Percentiles rank a stretch among this genome's conserved stretches.
These are phyloP conservation scores for Syngnathus acus DNA, from an alignment of 2,797 vertebrate genomes.

Conservation along the genomic window DNA sequence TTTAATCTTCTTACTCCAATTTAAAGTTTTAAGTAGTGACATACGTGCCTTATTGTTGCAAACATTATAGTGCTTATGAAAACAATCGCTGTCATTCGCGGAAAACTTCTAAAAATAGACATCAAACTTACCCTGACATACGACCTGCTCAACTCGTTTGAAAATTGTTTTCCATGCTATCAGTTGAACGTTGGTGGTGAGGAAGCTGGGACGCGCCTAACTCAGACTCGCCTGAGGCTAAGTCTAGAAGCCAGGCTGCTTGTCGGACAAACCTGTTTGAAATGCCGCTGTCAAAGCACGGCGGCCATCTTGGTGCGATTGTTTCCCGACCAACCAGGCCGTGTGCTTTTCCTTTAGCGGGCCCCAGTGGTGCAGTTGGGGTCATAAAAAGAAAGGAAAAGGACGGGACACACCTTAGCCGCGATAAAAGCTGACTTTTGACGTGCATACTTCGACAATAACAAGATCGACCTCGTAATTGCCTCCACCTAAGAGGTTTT, in stretches of 20 bases:
- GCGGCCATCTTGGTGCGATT: neutral
- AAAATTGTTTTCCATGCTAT: neutral
- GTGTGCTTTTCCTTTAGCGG: neutral
- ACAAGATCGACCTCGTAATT: neutral
- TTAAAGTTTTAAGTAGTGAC: neutral
- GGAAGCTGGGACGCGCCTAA: neutral
- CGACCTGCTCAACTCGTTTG: neutral
- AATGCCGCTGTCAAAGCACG: neutral
- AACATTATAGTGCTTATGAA: neutral
- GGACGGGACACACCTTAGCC: neutral
- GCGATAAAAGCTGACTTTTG: neutral
- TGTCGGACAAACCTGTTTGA: neutral
- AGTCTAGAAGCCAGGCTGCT: neutral
- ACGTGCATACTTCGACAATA: neutral
- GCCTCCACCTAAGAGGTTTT: neutral
- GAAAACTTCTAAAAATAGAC: neutral
- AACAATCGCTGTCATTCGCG: neutral
- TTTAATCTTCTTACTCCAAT: neutral
- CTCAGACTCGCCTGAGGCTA: neutral
- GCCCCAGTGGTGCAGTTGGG: neutral
- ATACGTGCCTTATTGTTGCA: neutral
- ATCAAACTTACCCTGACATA: neutral
- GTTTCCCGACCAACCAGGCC: neutral
- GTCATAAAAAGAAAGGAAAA: slow-evolving; percentile 4
- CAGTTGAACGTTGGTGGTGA: neutral